Base-by-base conservation (phyloP, 2,113 vertebrate species). In the Cromileptes altivelis region DNA sequence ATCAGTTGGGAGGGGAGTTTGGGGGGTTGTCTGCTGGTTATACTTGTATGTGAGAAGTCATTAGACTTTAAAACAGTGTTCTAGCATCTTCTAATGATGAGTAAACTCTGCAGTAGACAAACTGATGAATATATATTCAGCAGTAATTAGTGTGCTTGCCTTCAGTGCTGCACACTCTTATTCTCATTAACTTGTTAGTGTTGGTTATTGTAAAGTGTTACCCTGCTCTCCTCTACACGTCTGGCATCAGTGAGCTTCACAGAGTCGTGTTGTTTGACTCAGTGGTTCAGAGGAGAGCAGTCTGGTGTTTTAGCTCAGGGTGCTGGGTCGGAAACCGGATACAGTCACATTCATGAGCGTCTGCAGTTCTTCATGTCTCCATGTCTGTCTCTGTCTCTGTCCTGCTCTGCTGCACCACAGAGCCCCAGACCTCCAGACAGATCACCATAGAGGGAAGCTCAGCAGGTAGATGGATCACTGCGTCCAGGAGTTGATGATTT, bases 381-480 rank as follows among this genome's bases (percentile, higher is more conserved):
- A n/a, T 70, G n/a, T 33, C 18, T 82, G 13, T 86, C 49, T 80
- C 50, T 74, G 57, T 73, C 55, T 72, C 56, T 23, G 30, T 55
- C 53, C 76, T 40, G 79, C 70, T 4, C 74, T 6, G 55, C 60
- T 69, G 80, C 75, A 76, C 84, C 78, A 63, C 78, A 91, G 88
- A 91, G 78, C 63, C 81, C 75, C 86, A 25, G 84, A 74, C 65
- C 70, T 88, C 70, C 89, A 79, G 69, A 37, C 77, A 70, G 67
- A 77, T 27, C 72, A 11, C 40, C 68, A 15, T 58, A 76, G 79
- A 91, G 49, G 85, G 75, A 75, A 70, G 61, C 74, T 82, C 85
- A 75, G 84, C 88, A 93, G 93, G 93, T 94, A 89, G 88, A 85
- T 49, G 78, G 80, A 78, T 80, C 70, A 0, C 65, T 27, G 55